phyloP scores from a whole-genome alignment of 2,113 vertebrate genomes.

The Canis aureus region DNA sequence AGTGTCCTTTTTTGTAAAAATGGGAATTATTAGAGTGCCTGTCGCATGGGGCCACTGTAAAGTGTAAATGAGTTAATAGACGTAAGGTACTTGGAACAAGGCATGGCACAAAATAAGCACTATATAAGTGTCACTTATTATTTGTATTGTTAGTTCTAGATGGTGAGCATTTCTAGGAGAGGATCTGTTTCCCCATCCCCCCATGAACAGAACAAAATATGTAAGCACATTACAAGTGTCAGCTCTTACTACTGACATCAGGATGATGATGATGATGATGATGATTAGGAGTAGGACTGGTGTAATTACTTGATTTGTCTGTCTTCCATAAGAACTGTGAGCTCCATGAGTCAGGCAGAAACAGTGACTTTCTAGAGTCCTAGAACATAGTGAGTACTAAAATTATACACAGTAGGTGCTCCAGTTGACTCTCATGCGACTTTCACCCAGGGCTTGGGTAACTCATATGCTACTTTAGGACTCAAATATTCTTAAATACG shows the following conservation, averaged over 20 bases:
- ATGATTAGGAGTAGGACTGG: neutral
- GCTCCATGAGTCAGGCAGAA: neutral
- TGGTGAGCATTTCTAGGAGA: neutral
- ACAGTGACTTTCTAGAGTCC: neutral
- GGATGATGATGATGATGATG: neutral
- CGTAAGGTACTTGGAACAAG: constrained; percentile 16
- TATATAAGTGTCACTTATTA: neutral
- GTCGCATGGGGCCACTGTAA: neutral
- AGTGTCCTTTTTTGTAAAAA: constrained; percentile 22
- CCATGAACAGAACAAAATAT: neutral
- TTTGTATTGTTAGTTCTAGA: constrained; percentile 38
- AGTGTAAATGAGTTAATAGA: constrained; percentile 5
- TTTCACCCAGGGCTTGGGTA: neutral
- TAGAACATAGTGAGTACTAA: neutral
- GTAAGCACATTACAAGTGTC: neutral
- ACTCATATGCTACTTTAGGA: neutral
- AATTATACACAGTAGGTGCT: neutral
- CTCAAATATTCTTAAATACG: neutral
- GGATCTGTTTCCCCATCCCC: neutral
- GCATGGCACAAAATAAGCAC: neutral
- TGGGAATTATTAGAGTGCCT: neutral
- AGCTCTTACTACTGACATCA: neutral
- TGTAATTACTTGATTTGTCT: neutral
- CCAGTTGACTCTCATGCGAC: neutral
- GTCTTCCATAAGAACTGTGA: neutral